phyloP scores from a whole-genome alignment of 2,888 invertebrate species.

The Zootermopsis nevadensis region DNA sequence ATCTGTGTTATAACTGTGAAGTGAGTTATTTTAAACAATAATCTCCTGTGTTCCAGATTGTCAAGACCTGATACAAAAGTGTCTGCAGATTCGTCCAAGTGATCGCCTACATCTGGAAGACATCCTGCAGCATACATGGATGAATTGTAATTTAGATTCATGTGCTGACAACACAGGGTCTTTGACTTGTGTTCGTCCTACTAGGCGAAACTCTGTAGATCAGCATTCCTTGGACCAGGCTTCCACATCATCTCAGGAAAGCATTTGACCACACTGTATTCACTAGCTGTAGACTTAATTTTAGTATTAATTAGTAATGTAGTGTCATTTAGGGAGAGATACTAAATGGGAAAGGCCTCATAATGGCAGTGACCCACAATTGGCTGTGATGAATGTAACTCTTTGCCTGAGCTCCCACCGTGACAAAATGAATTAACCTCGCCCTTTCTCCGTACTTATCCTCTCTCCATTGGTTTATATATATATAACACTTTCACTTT shows the following conservation, averaged over 20 bases:
- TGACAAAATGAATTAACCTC: slow-evolving; percentile 1
- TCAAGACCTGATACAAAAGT: slow-evolving; percentile 67
- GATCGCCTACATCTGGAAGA: slow-evolving; percentile 66
- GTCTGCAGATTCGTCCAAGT: slow-evolving; percentile 64
- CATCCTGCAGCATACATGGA: slow-evolving; percentile 67
- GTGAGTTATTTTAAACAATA: no score
- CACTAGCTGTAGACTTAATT: slow-evolving; percentile 18
- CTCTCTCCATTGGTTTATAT: background rate
- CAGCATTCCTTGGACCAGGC: slow-evolving; percentile 34
- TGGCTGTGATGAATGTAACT: slow-evolving; percentile 37
- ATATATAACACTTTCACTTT: slow-evolving; percentile 3
- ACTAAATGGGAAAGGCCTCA: slow-evolving; percentile 35
- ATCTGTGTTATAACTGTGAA: no score
- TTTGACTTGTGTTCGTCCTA: slow-evolving; percentile 21
- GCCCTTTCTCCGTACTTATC: background rate
- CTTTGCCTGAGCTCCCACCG: slow-evolving; percentile 39
- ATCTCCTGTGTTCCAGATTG: slow-evolving; percentile 64
- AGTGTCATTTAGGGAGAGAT: slow-evolving; percentile 28
- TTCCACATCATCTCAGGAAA: slow-evolving; percentile 41
- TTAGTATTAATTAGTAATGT: background rate
- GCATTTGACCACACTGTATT: slow-evolving; percentile 41
- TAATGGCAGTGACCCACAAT: slow-evolving; percentile 17
- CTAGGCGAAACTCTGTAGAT: slow-evolving; percentile 28
- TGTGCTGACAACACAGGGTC: background rate
- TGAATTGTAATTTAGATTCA: slow-evolving; percentile 54